Conservation (phyloP, 2,888 invertebrate species). For the Arrhopalites spinosus region DNA sequence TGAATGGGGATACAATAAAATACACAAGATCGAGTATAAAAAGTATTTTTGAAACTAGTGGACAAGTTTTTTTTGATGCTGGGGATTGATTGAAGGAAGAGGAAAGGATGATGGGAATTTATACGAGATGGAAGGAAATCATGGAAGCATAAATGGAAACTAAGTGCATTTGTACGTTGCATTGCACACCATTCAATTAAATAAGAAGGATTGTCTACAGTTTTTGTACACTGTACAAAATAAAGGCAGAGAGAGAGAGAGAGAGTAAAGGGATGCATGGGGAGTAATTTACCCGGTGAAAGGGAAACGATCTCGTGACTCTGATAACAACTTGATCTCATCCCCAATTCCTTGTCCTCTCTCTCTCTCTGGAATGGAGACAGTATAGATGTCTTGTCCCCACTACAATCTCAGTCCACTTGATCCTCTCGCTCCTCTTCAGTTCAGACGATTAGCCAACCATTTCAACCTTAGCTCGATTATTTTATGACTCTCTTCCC, state of each 20-base stretch:
- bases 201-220: not conserved
- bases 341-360: not conserved
- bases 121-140: not conserved
- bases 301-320: slow-evolving; percentile 1
- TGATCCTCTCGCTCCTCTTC: not conserved
- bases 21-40: no score
- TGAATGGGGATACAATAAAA: no score
- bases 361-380: not conserved
- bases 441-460: no score
- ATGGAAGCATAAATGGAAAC: slow-evolving; percentile 21
- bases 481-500: not conserved
- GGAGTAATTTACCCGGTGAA: slow-evolving; percentile 16
- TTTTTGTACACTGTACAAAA: not conserved
- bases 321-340: slow-evolving; percentile 5
- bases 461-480: not conserved
- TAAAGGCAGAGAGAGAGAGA: slow-evolving; percentile 4
- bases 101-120: not conserved
- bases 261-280: not conserved
- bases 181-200: not conserved
- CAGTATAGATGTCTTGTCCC: no score
- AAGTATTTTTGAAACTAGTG: no score
- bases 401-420: slow-evolving; percentile 1
- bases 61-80: no score
- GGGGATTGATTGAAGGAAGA: not conserved
- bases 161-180: slow-evolving; percentile 18